Evolutionary conservation across 2,797 vertebrate genomes (phyloP).

Genomic region (Characodon lateralis): DNA sequence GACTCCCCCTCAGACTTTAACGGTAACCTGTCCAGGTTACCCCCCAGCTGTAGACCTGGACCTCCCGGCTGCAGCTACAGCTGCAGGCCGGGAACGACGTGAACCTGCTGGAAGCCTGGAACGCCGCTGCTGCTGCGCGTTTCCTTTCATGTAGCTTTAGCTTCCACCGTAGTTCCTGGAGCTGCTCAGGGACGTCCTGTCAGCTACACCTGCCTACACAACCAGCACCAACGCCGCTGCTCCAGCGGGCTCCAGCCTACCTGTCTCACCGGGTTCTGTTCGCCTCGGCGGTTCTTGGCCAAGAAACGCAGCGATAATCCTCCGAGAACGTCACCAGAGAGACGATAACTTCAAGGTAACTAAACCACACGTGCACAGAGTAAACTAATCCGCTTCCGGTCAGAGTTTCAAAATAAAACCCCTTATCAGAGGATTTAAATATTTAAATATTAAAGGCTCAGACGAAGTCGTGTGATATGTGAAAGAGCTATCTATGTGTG

Average conservation of each 20-base stretch:
- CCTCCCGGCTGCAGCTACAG: too few species aligned
- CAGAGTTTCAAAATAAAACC: conserved; percentile 43
- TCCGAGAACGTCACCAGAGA: conserved; percentile 31
- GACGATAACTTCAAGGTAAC: neutral
- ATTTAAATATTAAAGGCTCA: neutral
- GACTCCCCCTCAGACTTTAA: too few species aligned
- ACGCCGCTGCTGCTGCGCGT: too few species aligned
- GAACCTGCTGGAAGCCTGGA: neutral
- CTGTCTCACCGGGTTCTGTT: conserved; percentile 27
- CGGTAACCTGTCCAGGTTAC: too few species aligned
- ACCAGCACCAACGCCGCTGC: neutral
- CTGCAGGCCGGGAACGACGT: neutral
- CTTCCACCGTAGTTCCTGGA: neutral
- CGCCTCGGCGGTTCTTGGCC: neutral
- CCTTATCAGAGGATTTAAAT: neutral
- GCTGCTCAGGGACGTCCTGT: neutral
- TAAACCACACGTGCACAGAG: neutral
- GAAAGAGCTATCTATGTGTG: too few species aligned
- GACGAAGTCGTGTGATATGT: neutral
- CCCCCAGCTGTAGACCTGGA: too few species aligned
- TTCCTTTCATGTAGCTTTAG: conserved; percentile 2
- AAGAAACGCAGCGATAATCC: conserved; percentile 4
- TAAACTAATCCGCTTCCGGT: conserved; percentile 29
- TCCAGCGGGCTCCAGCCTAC: conserved; percentile 17
- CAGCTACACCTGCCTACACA: neutral